These are phyloP conservation scores for Pantherophis vulpinus DNA, from an alignment of 2,797 vertebrate genomes.

Conservation along the genomic window DNA sequence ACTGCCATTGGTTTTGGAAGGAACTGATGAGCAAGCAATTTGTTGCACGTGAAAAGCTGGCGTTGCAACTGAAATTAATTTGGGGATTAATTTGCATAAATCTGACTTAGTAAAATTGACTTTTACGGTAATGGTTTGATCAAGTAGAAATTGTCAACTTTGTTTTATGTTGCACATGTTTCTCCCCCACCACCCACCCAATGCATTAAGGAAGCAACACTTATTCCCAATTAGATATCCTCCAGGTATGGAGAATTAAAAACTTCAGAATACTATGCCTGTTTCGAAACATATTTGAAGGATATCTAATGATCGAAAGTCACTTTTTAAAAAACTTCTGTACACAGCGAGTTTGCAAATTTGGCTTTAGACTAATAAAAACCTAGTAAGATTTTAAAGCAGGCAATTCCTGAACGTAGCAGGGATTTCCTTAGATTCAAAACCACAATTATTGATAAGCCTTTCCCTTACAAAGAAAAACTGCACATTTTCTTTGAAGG, in stretches of 20 bases:
- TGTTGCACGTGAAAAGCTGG: background rate
- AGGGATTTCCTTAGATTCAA: background rate
- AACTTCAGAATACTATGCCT: background rate
- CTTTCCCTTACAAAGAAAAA: background rate
- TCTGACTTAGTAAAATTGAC: background rate
- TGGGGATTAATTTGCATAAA: background rate
- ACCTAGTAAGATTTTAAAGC: background rate
- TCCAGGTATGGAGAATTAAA: background rate
- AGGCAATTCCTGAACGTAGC: background rate
- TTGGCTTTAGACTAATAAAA: background rate
- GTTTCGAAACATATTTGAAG: background rate
- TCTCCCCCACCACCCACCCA: background rate
- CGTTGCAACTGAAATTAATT: background rate
- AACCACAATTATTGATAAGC: background rate
- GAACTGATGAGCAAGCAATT: background rate
- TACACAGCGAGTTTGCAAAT: background rate
- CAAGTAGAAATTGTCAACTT: background rate
- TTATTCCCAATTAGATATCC: background rate
- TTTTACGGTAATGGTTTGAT: background rate
- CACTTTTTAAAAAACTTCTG: background rate
- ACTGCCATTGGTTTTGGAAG: background rate
- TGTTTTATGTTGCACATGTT: background rate
- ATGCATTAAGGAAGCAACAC: background rate
- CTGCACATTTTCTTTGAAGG: background rate
- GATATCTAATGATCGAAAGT: background rate